Conservation (phyloP, 2,113 vertebrate species). For the Amblyornis subalaris region DNA sequence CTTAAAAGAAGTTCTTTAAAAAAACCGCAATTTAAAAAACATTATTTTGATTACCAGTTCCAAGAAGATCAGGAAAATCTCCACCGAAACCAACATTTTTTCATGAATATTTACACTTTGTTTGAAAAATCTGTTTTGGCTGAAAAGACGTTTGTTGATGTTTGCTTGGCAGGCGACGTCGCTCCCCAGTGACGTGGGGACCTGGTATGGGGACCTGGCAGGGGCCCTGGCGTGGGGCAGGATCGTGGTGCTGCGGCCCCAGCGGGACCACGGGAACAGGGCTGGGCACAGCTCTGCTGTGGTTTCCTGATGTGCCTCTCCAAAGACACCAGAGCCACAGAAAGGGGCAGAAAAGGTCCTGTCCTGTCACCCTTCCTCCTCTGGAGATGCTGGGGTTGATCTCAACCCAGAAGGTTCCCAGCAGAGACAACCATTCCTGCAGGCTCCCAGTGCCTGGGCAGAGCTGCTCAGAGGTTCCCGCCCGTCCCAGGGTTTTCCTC, state of each 20-base stretch:
- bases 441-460: neutral
- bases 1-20: neutral
- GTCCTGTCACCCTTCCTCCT: neutral
- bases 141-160: neutral
- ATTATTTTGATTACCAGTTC: slow-evolving; percentile 13
- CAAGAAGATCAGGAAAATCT: slow-evolving; percentile 38
- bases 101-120: slow-evolving; percentile 44
- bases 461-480: fast-evolving
- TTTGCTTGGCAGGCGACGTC: neutral
- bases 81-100: slow-evolving; percentile 27
- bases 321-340: neutral
- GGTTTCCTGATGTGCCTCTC: fast-evolving
- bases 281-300: fast-evolving
- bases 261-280: fast-evolving
- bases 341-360: neutral
- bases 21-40: neutral
- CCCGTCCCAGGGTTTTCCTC: neutral
- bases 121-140: slow-evolving; percentile 36
- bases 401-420: neutral
- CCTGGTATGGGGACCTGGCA: neutral
- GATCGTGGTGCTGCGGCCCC: fast-evolving
- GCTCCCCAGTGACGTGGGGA: neutral
- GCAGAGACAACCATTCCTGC: neutral
- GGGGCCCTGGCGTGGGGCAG: neutral
- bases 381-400: neutral